phyloP scores from a whole-genome alignment of 1,140 invertebrate genomes.

The Cardiocondyla obscurior region DNA sequence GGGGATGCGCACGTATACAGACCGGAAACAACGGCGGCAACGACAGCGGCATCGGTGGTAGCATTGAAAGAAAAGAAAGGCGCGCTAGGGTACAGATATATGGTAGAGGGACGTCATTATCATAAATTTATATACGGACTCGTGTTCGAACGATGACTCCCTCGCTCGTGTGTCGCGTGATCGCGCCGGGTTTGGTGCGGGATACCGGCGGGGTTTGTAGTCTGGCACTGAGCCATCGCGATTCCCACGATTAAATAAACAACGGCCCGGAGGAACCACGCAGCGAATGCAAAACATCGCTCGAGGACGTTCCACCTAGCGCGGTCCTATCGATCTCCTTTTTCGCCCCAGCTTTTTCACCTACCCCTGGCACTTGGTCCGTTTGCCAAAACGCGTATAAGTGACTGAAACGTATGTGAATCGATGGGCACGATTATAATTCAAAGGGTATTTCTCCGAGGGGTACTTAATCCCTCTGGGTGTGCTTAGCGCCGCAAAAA shows the following conservation, averaged over 20 bases:
- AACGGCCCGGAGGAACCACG: slow-evolving; percentile 67
- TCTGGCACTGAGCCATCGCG: slow-evolving; percentile 74
- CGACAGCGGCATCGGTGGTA: too few species aligned
- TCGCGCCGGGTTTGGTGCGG: slow-evolving; percentile 60
- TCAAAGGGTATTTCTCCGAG: slow-evolving; percentile 30
- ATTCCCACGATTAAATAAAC: slow-evolving; percentile 77
- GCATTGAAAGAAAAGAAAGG: background rate
- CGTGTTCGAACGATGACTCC: slow-evolving; percentile 58
- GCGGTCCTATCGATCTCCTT: slow-evolving; percentile 36
- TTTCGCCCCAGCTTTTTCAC: slow-evolving; percentile 8
- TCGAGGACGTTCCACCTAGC: slow-evolving; percentile 50
- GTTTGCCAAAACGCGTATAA: slow-evolving; percentile 41
- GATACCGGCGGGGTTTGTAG: slow-evolving; percentile 30
- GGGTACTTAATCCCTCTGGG: slow-evolving; percentile 20
- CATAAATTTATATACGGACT: slow-evolving; percentile 60
- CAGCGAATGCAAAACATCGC: slow-evolving; percentile 70
- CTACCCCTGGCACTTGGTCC: slow-evolving; percentile 23
- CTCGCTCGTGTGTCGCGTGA: slow-evolving; percentile 63
- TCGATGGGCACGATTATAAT: slow-evolving; percentile 49
- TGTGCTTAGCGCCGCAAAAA: slow-evolving; percentile 13
- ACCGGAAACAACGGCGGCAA: slow-evolving; percentile 8
- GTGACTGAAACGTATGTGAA: slow-evolving; percentile 41
- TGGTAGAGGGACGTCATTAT: slow-evolving; percentile 33
- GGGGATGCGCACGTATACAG: background rate
- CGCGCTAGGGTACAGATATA: slow-evolving; percentile 23